A percentile compares a stretch with the other conserved stretches of the same genome.
Conservation (phyloP, 2,113 vertebrate genomes). For the Polypterus senegalus region DNA sequence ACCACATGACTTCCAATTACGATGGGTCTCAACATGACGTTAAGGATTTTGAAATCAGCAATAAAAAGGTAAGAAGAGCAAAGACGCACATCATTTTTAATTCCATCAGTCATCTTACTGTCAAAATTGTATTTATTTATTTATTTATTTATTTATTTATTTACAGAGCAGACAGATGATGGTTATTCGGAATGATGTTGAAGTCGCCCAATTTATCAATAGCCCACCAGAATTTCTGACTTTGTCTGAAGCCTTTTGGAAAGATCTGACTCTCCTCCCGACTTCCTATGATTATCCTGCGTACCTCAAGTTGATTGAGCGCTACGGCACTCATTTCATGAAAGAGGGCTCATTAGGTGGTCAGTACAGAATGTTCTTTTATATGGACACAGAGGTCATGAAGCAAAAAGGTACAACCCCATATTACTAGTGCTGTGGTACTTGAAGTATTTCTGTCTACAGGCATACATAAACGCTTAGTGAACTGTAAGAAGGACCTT, state of each 20-base stretch:
- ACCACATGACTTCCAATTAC: constrained; percentile 7
- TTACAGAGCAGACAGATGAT: constrained; percentile 59
- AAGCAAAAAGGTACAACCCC: constrained; percentile 44
- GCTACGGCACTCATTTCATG: constrained; percentile 79
- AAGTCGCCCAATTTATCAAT: constrained; percentile 88
- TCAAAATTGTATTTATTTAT: constrained; percentile 1
- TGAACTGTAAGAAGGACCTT: too few species aligned
- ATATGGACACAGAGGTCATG: constrained; percentile 51
- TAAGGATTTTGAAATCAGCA: neutral
- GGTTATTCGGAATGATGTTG: constrained; percentile 73
- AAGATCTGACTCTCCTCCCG: constrained; percentile 63
- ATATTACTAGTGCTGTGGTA: too few species aligned
- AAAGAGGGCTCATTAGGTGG: constrained; percentile 81
- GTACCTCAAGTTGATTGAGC: constrained; percentile 63
- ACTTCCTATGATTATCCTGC: constrained; percentile 57
- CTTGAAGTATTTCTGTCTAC: too few species aligned
- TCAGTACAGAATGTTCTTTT: constrained; percentile 64
- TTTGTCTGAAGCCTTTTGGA: constrained; percentile 77
- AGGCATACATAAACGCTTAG: too few species aligned
- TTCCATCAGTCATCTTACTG: neutral
- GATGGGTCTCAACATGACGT: accelerated
- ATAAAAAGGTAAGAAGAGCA: constrained; percentile 34
- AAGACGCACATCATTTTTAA: neutral
- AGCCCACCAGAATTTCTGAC: constrained; percentile 64
- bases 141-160: constrained; percentile 16